Conservation (phyloP, 1,140 invertebrate species). For the Drosophila chauvacae region DNA sequence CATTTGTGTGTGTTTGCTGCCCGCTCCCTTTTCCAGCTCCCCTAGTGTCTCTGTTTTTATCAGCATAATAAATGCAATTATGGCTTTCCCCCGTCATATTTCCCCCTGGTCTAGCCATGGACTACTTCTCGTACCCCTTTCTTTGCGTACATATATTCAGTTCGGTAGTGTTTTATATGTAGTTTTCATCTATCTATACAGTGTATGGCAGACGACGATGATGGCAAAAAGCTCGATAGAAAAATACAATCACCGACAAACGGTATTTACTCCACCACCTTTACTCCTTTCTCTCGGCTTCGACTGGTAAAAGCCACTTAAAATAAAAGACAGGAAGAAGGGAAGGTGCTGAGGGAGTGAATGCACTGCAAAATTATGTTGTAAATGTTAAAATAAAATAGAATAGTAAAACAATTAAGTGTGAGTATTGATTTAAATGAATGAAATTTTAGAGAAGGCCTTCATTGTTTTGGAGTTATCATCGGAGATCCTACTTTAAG, state of each 20-base stretch:
- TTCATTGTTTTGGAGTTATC: not conserved
- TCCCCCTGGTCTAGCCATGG: conserved; percentile 16
- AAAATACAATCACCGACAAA: conserved; percentile 67
- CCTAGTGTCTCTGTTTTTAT: conserved; percentile 73
- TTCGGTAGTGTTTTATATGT: conserved; percentile 59
- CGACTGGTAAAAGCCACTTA: conserved; percentile 64
- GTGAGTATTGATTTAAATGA: too few relatives aligned
- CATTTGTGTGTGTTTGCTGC: conserved; percentile 10
- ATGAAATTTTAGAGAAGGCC: not conserved
- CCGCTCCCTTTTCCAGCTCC: conserved; percentile 22
- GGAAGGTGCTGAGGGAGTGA: not conserved
- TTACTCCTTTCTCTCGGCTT: conserved; percentile 7
- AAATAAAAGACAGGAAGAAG: conserved; percentile 32
- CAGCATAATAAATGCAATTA: conserved; percentile 84
- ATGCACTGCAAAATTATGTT: conserved; percentile 5
- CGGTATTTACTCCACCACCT: conserved; percentile 27
- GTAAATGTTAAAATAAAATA: too few relatives aligned
- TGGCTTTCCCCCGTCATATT: conserved; percentile 62
- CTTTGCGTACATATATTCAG: conserved; percentile 1
- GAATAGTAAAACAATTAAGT: not conserved
- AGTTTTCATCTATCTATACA: conserved; percentile 60
- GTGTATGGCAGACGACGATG: conserved; percentile 52
- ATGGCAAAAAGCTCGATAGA: conserved; percentile 60
- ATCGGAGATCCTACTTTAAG: not conserved
- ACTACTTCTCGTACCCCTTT: conserved; percentile 2